phyloP scores from a whole-genome alignment of 2,797 vertebrate genomes.

The Acomys russatus region DNA sequence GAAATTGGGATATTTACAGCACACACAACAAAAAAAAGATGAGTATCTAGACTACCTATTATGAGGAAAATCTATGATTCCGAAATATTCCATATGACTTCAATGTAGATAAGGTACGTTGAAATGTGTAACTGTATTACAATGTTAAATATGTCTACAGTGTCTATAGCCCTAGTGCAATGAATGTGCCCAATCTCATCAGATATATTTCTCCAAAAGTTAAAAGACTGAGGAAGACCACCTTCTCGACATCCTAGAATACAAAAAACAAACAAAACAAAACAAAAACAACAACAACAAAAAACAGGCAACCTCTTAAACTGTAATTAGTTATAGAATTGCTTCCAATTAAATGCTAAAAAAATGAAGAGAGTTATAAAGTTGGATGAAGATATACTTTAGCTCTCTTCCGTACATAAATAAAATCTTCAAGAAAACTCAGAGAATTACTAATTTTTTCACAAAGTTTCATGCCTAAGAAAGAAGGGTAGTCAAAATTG shows the following conservation, averaged over 20 bases:
- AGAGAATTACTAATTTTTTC: conserved; percentile 31
- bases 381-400: conserved; percentile 20
- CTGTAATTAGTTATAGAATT: conserved; percentile 14
- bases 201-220: conserved; percentile 30
- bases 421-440: conserved; percentile 32
- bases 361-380: conserved; percentile 34
- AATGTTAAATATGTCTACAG: background rate
- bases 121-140: conserved; percentile 12
- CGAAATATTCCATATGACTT: conserved; percentile 12
- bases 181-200: background rate
- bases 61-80: background rate
- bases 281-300: no score
- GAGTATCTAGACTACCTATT: background rate
- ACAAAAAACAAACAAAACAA: background rate
- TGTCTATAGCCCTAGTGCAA: background rate
- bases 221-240: conserved; percentile 41
- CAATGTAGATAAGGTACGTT: conserved; percentile 30
- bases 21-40: background rate
- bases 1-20: background rate
- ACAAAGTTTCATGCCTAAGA: conserved; percentile 61
- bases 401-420: background rate
- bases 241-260: conserved; percentile 3
- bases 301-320: conserved; percentile 52
- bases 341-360: background rate
- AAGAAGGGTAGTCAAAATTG: conserved; percentile 14